A percentile compares a stretch with the other conserved stretches of the same genome.
These are phyloP conservation scores for Saimiri boliviensis DNA, from an alignment of 2,113 vertebrate species.

Conservation along the genomic window DNA sequence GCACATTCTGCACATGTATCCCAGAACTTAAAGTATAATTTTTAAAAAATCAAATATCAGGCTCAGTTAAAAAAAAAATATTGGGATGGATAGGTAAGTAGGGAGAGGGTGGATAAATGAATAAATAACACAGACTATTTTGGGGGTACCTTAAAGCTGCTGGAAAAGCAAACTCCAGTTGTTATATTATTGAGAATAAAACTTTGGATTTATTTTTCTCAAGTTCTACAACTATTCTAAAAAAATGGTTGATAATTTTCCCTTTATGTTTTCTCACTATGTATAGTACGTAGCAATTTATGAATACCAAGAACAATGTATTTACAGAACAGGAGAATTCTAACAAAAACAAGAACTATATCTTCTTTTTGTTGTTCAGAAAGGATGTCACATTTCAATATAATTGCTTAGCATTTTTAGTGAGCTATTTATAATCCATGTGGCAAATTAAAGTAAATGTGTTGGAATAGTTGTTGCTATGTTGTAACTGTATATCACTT, in stretches of 20 bases:
- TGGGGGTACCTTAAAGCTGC: neutral
- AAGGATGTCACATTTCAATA: conserved; percentile 62
- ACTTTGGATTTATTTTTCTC: conserved; percentile 9
- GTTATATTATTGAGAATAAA: neutral
- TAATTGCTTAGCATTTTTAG: conserved; percentile 68
- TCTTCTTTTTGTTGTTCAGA: conserved; percentile 40
- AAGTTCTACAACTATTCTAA: neutral
- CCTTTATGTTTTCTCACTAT: conserved; percentile 49
- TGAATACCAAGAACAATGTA: conserved; percentile 55
- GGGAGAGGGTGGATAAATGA: neutral
- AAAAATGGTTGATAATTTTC: conserved; percentile 46
- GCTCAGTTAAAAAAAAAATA: neutral
- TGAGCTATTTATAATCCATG: conserved; percentile 54
- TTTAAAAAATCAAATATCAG: too few species aligned
- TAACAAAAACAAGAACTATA: conserved; percentile 42
- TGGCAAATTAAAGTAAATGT: conserved; percentile 59
- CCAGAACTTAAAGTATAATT: too few species aligned
- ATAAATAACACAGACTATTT: neutral
- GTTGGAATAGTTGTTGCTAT: conserved; percentile 47
- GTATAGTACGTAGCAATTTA: conserved; percentile 45
- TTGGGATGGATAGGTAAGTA: neutral
- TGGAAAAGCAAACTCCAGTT: neutral
- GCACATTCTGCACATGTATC: too few species aligned
- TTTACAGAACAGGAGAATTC: conserved; percentile 66
- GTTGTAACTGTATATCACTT: conserved; percentile 41